Evolutionary conservation across 2,797 vertebrate genomes (phyloP).

Genomic region (Buceros bicornis): DNA sequence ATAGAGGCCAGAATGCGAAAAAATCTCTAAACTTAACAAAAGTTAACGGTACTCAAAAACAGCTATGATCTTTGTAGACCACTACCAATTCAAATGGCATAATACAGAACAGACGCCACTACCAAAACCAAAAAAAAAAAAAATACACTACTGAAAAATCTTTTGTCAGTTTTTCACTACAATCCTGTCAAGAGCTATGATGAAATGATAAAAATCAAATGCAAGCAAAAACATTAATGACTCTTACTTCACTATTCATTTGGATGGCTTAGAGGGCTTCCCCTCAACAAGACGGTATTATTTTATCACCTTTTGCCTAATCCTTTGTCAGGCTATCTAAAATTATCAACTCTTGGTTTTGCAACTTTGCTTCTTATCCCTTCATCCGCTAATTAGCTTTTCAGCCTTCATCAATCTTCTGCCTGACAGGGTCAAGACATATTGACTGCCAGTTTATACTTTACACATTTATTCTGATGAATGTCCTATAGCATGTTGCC

Average conservation of each 20-base stretch:
- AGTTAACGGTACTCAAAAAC: neutral
- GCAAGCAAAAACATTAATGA: neutral
- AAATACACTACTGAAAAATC: neutral
- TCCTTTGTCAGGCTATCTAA: constrained; percentile 35
- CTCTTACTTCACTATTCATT: neutral
- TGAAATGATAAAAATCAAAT: neutral
- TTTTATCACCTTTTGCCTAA: constrained; percentile 35
- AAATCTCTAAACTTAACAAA: neutral
- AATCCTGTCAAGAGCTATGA: neutral
- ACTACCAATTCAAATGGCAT: neutral
- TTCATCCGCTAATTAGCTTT: constrained; percentile 50
- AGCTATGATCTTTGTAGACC: neutral
- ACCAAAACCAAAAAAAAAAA: neutral
- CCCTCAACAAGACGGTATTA: neutral
- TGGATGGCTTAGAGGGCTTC: neutral
- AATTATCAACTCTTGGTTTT: constrained; percentile 55
- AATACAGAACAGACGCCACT: neutral
- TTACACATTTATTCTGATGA: neutral
- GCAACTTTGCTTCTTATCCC: constrained; percentile 47
- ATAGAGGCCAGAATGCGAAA: neutral
- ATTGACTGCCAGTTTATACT: neutral
- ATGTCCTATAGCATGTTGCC: neutral
- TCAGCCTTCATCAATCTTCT: neutral
- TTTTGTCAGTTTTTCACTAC: neutral
- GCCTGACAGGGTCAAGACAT: neutral